phyloP scores from a whole-genome alignment of 2,797 vertebrate genomes.

The Hippoglossus hippoglossus region DNA sequence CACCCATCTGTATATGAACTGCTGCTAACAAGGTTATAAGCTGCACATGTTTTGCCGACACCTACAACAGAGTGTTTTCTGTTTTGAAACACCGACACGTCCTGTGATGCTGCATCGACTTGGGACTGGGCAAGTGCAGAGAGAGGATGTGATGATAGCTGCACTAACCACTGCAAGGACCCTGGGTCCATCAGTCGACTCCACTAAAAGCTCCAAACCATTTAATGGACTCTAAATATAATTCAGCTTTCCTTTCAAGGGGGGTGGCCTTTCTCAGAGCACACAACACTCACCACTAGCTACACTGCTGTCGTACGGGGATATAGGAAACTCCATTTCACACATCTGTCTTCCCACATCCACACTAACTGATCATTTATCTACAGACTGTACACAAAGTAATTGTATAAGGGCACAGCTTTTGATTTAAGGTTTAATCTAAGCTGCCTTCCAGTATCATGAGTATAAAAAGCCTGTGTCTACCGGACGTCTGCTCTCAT shows the following conservation, averaged over 20 bases:
- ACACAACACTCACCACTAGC: slow-evolving; percentile 18
- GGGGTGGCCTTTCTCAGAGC: slow-evolving; percentile 36
- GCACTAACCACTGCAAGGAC: slow-evolving; percentile 48
- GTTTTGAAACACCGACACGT: slow-evolving; percentile 15
- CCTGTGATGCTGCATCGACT: neutral
- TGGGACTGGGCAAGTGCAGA: slow-evolving; percentile 1
- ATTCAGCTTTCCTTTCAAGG: slow-evolving; percentile 54
- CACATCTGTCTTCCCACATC: slow-evolving; percentile 18
- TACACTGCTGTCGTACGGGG: slow-evolving; percentile 7
- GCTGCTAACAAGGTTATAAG: neutral
- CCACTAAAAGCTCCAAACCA: slow-evolving; percentile 59
- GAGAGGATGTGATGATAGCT: slow-evolving; percentile 6
- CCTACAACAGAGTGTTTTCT: neutral
- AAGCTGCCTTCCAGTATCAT: no score
- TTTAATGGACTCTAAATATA: slow-evolving; percentile 77
- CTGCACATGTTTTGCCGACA: neutral
- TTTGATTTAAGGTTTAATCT: neutral
- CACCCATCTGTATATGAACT: neutral
- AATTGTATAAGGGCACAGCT: neutral
- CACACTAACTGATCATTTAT: neutral
- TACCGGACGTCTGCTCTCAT: neutral
- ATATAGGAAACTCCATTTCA: slow-evolving; percentile 15
- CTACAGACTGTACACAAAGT: no score
- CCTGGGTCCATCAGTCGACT: slow-evolving; percentile 57
- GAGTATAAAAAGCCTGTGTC: no score